phyloP scores from a whole-genome alignment of 2,888 invertebrate species.

The Brachynemurus nebulosus region DNA sequence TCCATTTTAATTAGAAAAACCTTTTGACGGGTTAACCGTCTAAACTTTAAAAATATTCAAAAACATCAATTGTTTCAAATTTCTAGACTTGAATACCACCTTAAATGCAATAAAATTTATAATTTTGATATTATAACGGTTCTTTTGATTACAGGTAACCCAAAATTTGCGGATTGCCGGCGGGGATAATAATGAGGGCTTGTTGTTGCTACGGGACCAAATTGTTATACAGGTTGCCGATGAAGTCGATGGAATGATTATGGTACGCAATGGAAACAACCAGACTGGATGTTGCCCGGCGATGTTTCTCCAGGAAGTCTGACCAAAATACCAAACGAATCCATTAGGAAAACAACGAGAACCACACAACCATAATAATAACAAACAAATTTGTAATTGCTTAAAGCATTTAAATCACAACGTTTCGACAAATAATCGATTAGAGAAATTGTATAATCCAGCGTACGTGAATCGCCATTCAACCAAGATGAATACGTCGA shows the following conservation, averaged over 20 bases:
- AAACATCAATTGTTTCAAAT: no score
- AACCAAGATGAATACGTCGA: conserved; percentile 18
- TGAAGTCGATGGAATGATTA: conserved; percentile 85
- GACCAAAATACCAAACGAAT: conserved; percentile 40
- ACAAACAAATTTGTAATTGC: conserved; percentile 6
- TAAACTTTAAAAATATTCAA: no score
- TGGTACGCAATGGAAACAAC: conserved; percentile 85
- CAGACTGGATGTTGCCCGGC: conserved; percentile 88
- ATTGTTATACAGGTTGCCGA: conserved; percentile 88
- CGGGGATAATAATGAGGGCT: conserved; percentile 49
- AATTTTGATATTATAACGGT: no score
- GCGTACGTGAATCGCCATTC: neutral
- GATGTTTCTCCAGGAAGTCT: conserved; percentile 90
- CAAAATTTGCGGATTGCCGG: conserved; percentile 78
- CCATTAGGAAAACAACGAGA: neutral
- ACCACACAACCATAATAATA: neutral
- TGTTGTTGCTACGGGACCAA: conserved; percentile 79
- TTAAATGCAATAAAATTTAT: no score
- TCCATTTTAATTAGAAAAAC: no score
- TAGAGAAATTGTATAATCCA: conserved; percentile 29
- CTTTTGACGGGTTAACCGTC: no score
- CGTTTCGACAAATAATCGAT: conserved; percentile 5
- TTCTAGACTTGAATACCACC: no score
- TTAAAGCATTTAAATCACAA: conserved; percentile 5
- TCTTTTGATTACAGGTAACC: conserved; percentile 31